These are phyloP conservation scores for Chiloscyllium punctatum DNA, from an alignment of 2,797 vertebrate genomes.

Conservation along the genomic window DNA sequence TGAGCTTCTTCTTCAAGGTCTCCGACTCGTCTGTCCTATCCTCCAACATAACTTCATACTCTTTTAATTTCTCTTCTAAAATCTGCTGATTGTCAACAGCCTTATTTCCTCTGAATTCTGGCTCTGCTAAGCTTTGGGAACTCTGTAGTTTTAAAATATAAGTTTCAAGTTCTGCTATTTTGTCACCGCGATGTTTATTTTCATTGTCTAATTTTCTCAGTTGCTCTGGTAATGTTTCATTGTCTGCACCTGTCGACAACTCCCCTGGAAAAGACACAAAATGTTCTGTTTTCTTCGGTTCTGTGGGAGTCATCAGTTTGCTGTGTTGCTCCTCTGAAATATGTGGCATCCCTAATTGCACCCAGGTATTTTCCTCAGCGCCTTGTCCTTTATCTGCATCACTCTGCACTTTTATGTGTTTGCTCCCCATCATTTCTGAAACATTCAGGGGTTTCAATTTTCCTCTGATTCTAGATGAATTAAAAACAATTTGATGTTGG, in stretches of 20 bases:
- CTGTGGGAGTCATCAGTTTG: background rate
- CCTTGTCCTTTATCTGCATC: background rate
- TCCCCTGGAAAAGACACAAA: slow-evolving; percentile 15
- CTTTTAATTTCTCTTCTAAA: slow-evolving; percentile 30
- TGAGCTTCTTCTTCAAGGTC: slow-evolving; percentile 13
- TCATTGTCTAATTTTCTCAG: slow-evolving; percentile 11
- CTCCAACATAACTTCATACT: background rate
- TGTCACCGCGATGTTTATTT: background rate
- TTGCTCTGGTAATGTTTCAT: slow-evolving; percentile 2
- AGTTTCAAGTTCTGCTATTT: slow-evolving; percentile 32
- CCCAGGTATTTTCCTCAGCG: background rate
- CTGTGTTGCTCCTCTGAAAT: background rate
- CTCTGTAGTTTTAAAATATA: slow-evolving; percentile 25
- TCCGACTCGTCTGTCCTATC: background rate
- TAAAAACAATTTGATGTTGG: background rate
- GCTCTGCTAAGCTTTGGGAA: background rate
- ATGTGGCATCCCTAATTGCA: background rate
- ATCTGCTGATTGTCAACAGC: slow-evolving; percentile 13
- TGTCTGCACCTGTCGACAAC: background rate
- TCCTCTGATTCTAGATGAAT: background rate
- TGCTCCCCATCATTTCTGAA: slow-evolving; percentile 25
- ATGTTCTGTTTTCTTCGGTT: background rate
- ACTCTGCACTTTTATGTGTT: slow-evolving; percentile 27
- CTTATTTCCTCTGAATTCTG: slow-evolving; percentile 53
- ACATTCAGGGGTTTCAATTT: background rate